These are phyloP conservation scores for Notocelia uddmanniana DNA, from an alignment of 2,888 invertebrate genomes.

Conservation along the genomic window DNA sequence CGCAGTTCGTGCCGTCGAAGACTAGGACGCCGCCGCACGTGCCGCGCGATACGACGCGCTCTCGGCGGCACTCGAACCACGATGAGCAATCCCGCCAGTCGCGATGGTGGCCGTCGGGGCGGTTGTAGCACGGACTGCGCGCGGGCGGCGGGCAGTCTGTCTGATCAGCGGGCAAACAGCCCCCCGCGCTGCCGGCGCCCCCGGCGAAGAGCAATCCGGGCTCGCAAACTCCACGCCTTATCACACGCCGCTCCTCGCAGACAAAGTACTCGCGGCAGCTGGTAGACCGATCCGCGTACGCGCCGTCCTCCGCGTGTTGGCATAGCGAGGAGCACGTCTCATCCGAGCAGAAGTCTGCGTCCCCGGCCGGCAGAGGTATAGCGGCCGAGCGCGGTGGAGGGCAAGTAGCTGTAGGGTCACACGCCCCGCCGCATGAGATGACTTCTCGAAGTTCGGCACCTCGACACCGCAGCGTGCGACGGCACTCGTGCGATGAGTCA, in stretches of 20 bases:
- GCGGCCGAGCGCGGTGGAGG: slow-evolving; percentile 76
- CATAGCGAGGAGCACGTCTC: slow-evolving; percentile 82
- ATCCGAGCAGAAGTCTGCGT: slow-evolving; percentile 81
- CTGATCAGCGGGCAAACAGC: slow-evolving; percentile 77
- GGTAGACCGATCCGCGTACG: slow-evolving; percentile 83
- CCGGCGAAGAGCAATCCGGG: slow-evolving; percentile 81
- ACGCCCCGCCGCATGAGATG: slow-evolving; percentile 63
- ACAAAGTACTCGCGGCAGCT: slow-evolving; percentile 86
- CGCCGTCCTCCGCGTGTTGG: slow-evolving; percentile 81
- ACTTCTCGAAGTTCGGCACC: slow-evolving; percentile 77
- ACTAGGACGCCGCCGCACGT: slow-evolving; percentile 77
- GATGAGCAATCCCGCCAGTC: slow-evolving; percentile 80
- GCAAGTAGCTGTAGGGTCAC: slow-evolving; percentile 64
- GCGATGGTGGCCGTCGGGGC: slow-evolving; percentile 75
- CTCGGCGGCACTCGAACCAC: slow-evolving; percentile 81
- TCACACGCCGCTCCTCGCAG: slow-evolving; percentile 82
- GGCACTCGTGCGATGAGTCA: slow-evolving; percentile 86
- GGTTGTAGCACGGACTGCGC: slow-evolving; percentile 77
- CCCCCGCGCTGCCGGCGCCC: slow-evolving; percentile 81
- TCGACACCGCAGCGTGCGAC: slow-evolving; percentile 79
- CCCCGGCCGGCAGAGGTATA: slow-evolving; percentile 80
- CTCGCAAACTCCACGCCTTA: slow-evolving; percentile 84
- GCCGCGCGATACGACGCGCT: slow-evolving; percentile 75
- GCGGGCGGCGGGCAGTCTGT: slow-evolving; percentile 79
- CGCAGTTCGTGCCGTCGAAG: slow-evolving; percentile 82